Base-by-base conservation (phyloP, 92 coral and sea anemone genomes). In the Nematostella vectensis region DNA sequence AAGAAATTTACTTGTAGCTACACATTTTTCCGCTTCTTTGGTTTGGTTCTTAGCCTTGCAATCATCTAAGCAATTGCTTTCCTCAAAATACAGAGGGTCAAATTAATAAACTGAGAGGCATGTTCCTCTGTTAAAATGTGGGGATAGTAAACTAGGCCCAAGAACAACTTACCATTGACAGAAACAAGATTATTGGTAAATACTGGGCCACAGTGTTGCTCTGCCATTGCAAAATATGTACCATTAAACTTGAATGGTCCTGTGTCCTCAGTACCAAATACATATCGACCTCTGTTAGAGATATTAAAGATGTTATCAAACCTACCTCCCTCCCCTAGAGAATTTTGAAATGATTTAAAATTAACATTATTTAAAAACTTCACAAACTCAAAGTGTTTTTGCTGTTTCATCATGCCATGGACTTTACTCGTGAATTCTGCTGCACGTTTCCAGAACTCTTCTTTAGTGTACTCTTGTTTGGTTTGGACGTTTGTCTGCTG, bases 121-220 rank as follows among this genome's bases (percentile, higher is more conserved):
- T 66, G 80, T 39, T 38, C 26, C 54, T 66, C 59, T 13, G 76
- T 47, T 11, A 74, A 61, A n/a, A 72, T 68, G 28, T 72, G 57
- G 1, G 71, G 80, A 50, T 49, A 72, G 64, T 72, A 79, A 8
- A 59, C 48, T 20, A 79, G 56, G 17, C 73, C 67, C 85, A 80
- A 79, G 67, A 72, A 72, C 31, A 79, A 22, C n/a, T 44, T 59
- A 20, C 76, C 80, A 50, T 79, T 70, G 1, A 79, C 80, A 23
- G 85, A 62, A 4, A 79, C 64, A 16, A 79, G 25, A 19, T 61
- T 74, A 59, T 66, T 54, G 11, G 59, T 67, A 20, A 79, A 79
- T 37, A 55, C 48, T 10, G 47, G 75, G 3, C 85, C 76, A n/a
- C 21, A 53, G 26, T 25, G 31, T 11, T 76, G 65, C 11, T 53